Evolutionary conservation across 2,888 invertebrate genomes (phyloP), one percentile per base, ranked within the genome.

Genomic region (Xanthorhoe spadicearia): DNA sequence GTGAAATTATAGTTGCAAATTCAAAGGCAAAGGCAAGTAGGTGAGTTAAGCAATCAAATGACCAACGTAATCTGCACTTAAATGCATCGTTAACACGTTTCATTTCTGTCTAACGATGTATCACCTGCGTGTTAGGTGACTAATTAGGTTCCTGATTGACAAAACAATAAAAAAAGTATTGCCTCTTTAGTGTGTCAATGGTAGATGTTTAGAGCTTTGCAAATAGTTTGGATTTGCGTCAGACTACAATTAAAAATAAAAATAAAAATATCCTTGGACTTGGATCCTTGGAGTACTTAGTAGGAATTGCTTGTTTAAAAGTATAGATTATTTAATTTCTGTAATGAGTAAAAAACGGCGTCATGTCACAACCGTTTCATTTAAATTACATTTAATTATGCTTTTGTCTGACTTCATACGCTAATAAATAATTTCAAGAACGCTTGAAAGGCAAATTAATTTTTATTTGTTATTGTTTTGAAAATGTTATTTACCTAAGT

Each of bases 41-140:
- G 67, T 68, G 49, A 60, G 23, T 38, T 62, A 50, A 43, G 64
- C 61, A 64, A n/a, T n/a, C n/a, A n/a, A n/a, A 53, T 62, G 59
- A 50, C 18, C 51, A 38, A 51, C 17, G 59, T 18, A 64, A 64
- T 64, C 58, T 17, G 43, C 28, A 49, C 49, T 55, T 60, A 55
- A 58, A 66, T 7, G 59, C 8, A 43, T 19, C 46, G 43, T 68
- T 64, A 64, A 66, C 32, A 57, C 15, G 43, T 64, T 64, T 56
- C 60, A 48, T 56, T 51, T 57, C 52, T 67, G 38, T 23, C 18
- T 23, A 66, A 58, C 52, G 60, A 67, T 23, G 55, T 67, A 61
- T 53, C 67, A 64, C 63, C 53, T 53, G n/a, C 49, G 48, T 67
- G 63, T 56, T 60, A 67, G 10, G 49, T 56, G 13, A 35, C 50